These are phyloP conservation scores for Archips xylosteana DNA, from an alignment of 2,888 invertebrate genomes.

Conservation along the genomic window DNA sequence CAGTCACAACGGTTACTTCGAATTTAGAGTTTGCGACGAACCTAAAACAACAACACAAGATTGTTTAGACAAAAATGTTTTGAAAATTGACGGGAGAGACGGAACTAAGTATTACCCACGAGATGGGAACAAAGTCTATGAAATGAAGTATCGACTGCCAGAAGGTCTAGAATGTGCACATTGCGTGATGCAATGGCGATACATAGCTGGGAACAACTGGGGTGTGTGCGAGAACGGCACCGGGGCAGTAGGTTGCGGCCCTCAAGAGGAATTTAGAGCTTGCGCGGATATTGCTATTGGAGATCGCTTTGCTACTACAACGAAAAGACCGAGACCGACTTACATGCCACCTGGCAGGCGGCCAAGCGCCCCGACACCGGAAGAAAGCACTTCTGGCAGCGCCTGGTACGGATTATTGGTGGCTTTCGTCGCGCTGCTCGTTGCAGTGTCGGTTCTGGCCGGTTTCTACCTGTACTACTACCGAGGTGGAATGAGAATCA, in stretches of 20 bases:
- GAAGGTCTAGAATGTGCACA: slow-evolving; percentile 90
- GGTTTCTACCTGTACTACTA: slow-evolving; percentile 91
- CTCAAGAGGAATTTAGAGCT: slow-evolving; percentile 94
- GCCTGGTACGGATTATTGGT: slow-evolving; percentile 86
- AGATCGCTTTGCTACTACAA: slow-evolving; percentile 78
- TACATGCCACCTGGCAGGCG: slow-evolving; percentile 76
- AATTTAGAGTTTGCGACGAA: slow-evolving; percentile 93
- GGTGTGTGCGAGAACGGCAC: slow-evolving; percentile 90
- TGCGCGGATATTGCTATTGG: slow-evolving; percentile 93
- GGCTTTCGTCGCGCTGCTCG: slow-evolving; percentile 88
- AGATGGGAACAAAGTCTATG: slow-evolving; percentile 92
- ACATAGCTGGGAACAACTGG: slow-evolving; percentile 95
- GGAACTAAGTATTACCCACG: slow-evolving; percentile 89
- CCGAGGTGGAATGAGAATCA: slow-evolving; percentile 89
- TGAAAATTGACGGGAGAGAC: slow-evolving; percentile 83
- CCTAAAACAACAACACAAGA: slow-evolving; percentile 89
- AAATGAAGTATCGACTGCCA: slow-evolving; percentile 88
- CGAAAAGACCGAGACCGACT: slow-evolving; percentile 75
- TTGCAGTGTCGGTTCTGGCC: slow-evolving; percentile 87
- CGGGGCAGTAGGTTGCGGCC: slow-evolving; percentile 94
- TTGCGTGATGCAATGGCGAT: slow-evolving; percentile 95
- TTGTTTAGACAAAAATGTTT: slow-evolving; percentile 90
- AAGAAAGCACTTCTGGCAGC: slow-evolving; percentile 74
- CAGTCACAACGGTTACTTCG: slow-evolving; percentile 94
- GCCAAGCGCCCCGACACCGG: slow-evolving; percentile 73